Percentiles rank a stretch among this genome's conserved stretches.
phyloP scores from a whole-genome alignment of 2,113 vertebrate genomes.

The Chionomys nivalis region DNA sequence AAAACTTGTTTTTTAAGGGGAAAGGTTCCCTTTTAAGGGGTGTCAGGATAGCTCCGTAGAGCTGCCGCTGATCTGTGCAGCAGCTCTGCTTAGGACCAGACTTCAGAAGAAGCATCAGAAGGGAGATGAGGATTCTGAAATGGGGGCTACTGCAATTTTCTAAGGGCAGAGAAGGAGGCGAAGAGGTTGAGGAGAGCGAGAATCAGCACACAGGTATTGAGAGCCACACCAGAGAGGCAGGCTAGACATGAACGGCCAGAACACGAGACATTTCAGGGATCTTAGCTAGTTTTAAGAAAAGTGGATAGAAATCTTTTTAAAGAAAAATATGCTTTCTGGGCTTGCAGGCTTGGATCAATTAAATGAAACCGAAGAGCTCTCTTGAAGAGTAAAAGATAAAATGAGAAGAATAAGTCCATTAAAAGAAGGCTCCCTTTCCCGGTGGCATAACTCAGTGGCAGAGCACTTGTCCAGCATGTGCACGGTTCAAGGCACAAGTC shows the following conservation, averaged over 20 bases:
- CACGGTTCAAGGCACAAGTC: neutral
- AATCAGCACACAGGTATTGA: neutral
- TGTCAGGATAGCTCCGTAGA: neutral
- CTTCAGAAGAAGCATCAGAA: neutral
- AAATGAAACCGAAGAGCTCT: neutral
- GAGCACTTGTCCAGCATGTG: neutral
- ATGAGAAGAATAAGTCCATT: neutral
- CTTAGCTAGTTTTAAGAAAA: conserved; percentile 1
- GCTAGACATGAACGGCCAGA: neutral
- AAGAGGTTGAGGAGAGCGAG: neutral
- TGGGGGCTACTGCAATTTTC: neutral
- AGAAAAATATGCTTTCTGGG: neutral
- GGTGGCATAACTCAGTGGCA: neutral
- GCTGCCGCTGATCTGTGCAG: fast-evolving
- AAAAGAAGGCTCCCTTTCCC: neutral
- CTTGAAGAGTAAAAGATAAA: neutral
- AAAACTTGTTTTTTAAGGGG: neutral
- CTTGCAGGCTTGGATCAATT: neutral
- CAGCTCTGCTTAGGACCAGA: neutral
- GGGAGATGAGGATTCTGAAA: neutral
- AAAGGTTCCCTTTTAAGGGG: neutral
- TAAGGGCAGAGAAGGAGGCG: neutral
- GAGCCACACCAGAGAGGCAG: neutral
- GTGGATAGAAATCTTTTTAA: neutral
- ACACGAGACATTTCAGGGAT: neutral